These are phyloP conservation scores for Lissocephala sabroskyi DNA, from an alignment of 2,888 invertebrate genomes.

Conservation along the genomic window DNA sequence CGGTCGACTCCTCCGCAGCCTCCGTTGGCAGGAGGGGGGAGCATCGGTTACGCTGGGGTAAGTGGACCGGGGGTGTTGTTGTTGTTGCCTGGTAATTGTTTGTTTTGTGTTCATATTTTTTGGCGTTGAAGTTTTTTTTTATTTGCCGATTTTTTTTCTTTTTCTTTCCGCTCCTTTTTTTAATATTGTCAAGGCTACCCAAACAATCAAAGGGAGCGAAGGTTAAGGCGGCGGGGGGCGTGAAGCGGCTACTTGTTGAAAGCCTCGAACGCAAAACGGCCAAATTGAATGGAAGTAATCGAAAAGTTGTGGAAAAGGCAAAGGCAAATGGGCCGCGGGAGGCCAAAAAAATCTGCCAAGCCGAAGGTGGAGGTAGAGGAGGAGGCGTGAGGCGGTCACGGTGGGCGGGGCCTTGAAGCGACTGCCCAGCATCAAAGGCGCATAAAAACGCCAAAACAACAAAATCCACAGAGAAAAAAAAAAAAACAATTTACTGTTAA, in stretches of 20 bases:
- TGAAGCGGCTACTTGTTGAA: constrained; percentile 25
- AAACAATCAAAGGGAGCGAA: constrained; percentile 3
- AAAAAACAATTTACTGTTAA: constrained; percentile 5
- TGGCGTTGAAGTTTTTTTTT: constrained; percentile 1
- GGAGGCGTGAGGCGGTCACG: no score
- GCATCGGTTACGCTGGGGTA: no score
- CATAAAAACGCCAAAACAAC: background rate
- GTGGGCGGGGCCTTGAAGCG: no score
- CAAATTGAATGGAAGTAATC: constrained; percentile 38
- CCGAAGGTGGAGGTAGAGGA: background rate
- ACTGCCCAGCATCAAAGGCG: background rate
- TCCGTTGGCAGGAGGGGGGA: background rate
- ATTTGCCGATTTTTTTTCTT: background rate
- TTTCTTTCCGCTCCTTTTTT: constrained; percentile 4
- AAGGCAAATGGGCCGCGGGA: background rate
- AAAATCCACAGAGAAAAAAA: background rate
- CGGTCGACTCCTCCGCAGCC: constrained; percentile 1
- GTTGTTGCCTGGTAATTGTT: constrained; percentile 39
- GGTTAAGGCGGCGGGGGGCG: no score
- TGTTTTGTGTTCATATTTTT: constrained; percentile 47
- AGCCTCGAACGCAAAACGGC: constrained; percentile 29
- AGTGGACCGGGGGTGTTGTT: constrained; percentile 23
- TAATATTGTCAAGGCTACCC: constrained; percentile 11
- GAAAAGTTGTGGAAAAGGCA: constrained; percentile 22
- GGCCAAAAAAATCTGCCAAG: background rate